Percentiles rank a stretch among this genome's conserved stretches.
phyloP scores from a whole-genome alignment of 1,140 invertebrate genomes.

The Drosophila teissieri region DNA sequence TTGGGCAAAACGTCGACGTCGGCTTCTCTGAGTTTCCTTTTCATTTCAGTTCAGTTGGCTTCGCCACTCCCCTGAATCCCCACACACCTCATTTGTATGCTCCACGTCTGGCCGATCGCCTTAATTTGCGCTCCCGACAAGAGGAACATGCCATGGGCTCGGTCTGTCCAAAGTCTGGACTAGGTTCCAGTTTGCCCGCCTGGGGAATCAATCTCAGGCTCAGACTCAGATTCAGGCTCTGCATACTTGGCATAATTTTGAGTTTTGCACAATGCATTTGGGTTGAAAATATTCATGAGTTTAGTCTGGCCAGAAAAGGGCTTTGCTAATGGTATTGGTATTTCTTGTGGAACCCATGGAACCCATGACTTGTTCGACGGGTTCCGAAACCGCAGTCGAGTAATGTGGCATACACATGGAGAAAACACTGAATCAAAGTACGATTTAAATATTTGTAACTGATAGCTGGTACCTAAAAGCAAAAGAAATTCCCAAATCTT shows the following conservation, averaged over 20 bases:
- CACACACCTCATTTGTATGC: conserved; percentile 39
- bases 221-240: not conserved
- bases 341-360: conserved; percentile 27
- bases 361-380: conserved; percentile 33
- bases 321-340: conserved; percentile 12
- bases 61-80: not conserved
- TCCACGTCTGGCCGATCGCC: conserved; percentile 8
- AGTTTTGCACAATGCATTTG: conserved; percentile 30
- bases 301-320: conserved; percentile 31
- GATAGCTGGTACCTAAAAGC: too few species aligned
- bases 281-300: conserved; percentile 41
- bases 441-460: too few species aligned
- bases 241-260: conserved; percentile 46
- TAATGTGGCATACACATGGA: not conserved
- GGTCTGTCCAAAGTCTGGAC: conserved; percentile 5
- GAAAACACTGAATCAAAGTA: not conserved
- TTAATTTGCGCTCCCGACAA: conserved; percentile 22
- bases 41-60: conserved; percentile 19
- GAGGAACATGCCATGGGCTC: conserved; percentile 11
- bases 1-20: conserved; percentile 7
- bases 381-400: conserved; percentile 41
- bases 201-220: conserved; percentile 26
- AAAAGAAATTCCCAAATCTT: not conserved
- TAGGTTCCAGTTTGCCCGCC: conserved; percentile 3
- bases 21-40: conserved; percentile 11